Base-by-base conservation (phyloP, 2,888 invertebrate genomes). In the Eremobia ochroleuca region DNA sequence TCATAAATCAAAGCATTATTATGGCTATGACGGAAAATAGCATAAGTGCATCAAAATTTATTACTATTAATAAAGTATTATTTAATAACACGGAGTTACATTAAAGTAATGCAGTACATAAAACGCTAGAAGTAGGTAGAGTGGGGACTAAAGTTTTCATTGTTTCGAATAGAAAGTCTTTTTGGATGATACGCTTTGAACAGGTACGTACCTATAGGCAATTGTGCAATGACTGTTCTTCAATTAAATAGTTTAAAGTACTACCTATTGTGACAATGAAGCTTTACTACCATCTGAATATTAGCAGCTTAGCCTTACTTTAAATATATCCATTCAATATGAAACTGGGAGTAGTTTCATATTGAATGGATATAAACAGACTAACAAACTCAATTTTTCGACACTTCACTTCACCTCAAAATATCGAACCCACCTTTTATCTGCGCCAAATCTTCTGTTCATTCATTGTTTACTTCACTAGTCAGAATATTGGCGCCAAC, bases 401-500 rank as follows among this genome's bases (percentile, higher is more conserved):
- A 25, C 1, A 46, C 62, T 78, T 78, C 59, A 83, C 34, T 40
- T 62, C 58, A 43, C 11, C 43, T 59, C 13, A 76, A 71, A 82
- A 28, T 62, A 58, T 43, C 46, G 70, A 79, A 74, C 28, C 25
- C 72, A 77, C 85, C 85, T 87, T 88, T 88, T 75, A 87, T 87
- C 79, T 78, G 74, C 81, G 65, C 74, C 71, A 81, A 79, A 86
- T 77, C 85, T 88, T 87, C 77, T 79, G 85, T 78, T 85, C 86
- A 87, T 78, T 77, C 64, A 75, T 83, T 92, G 90, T 92, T 92
- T 92, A 91, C 86, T 77, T 89, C 80, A 74, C 76, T 76, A 84
- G 72, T 73, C 85, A 89, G 88, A 91, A 90, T 89, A 87, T 88
- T 90, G 92, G 92, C 92, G 92, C 92, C 92, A 82, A 78, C 77